A percentile compares a stretch with the other conserved stretches of the same genome.
Evolutionary conservation across 2,888 invertebrate genomes (phyloP).

Genomic region (Eupithecia abbreviata): DNA sequence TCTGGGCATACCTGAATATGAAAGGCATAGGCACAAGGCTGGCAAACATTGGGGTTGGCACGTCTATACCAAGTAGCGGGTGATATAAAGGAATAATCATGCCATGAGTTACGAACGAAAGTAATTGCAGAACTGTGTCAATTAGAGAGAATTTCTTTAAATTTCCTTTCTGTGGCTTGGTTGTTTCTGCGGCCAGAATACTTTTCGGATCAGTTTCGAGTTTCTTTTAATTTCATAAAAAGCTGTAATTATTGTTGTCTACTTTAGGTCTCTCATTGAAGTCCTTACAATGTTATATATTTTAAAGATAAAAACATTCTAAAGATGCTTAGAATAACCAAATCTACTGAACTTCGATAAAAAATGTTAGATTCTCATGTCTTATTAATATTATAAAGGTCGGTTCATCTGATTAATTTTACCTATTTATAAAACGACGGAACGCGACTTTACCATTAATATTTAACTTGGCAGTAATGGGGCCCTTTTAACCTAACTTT

Average conservation of each 20-base stretch:
- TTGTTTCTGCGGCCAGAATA: no score
- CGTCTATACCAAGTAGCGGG: no score
- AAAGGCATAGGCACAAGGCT: no score
- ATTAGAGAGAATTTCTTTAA: not conserved
- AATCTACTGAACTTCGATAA: not conserved
- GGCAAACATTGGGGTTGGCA: no score
- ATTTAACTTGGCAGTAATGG: not conserved
- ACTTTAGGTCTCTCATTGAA: not conserved
- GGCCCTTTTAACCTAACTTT: not conserved
- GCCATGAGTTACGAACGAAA: not conserved
- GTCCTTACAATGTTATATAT: not conserved
- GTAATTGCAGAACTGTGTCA: not conserved
- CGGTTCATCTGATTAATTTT: not conserved
- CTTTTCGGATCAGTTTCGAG: not conserved
- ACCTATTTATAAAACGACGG: slow-evolving; percentile 5
- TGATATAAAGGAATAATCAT: no score
- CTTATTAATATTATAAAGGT: not conserved
- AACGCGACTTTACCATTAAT: not conserved
- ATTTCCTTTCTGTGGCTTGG: no score
- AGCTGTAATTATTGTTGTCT: not conserved
- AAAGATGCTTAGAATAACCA: not conserved
- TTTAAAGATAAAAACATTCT: not conserved
- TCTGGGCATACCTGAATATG: no score
- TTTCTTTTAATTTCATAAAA: not conserved
- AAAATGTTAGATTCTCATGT: not conserved